A percentile compares a stretch with the other conserved stretches of the same genome.
Conservation (phyloP, 2,888 invertebrate species). For the Tubulanus polymorphus region DNA sequence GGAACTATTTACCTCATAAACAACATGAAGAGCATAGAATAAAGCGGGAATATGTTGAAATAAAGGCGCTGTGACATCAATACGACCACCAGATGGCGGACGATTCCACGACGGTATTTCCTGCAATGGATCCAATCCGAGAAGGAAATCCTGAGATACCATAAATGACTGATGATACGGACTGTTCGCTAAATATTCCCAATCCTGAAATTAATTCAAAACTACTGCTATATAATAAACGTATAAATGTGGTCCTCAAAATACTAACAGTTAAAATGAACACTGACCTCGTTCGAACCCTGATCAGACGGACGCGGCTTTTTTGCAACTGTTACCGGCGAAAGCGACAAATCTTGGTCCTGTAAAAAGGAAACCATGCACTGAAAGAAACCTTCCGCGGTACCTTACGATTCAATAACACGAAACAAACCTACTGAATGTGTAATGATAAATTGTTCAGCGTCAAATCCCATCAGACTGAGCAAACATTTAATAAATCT, state of each 20-base stretch:
- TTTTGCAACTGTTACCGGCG: conserved; percentile 62
- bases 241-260: background rate
- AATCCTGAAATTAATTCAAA: conserved; percentile 59
- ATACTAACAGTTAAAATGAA: too few relatives aligned
- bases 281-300: conserved; percentile 65
- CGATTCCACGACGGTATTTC: background rate
- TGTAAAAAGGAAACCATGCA: conserved; percentile 13
- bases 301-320: conserved; percentile 74
- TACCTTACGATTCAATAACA: background rate
- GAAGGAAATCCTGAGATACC: background rate
- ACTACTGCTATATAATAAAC: background rate
- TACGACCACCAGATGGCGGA: conserved; percentile 9
- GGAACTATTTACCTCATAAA: conserved; percentile 66
- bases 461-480: conserved; percentile 68
- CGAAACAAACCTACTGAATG: conserved; percentile 36
- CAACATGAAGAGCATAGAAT: conserved; percentile 76
- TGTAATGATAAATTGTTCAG: conserved; percentile 59
- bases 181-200: conserved; percentile 67
- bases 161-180: conserved; percentile 55
- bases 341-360: conserved; percentile 54
- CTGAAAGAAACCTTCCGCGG: background rate
- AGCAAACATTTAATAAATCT: conserved; percentile 56
- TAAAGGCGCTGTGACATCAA: conserved; percentile 62
- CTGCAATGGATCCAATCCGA: background rate
- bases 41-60: conserved; percentile 72